Conservation (phyloP, 1,140 invertebrate genomes). For the Drosophila nikananu region DNA sequence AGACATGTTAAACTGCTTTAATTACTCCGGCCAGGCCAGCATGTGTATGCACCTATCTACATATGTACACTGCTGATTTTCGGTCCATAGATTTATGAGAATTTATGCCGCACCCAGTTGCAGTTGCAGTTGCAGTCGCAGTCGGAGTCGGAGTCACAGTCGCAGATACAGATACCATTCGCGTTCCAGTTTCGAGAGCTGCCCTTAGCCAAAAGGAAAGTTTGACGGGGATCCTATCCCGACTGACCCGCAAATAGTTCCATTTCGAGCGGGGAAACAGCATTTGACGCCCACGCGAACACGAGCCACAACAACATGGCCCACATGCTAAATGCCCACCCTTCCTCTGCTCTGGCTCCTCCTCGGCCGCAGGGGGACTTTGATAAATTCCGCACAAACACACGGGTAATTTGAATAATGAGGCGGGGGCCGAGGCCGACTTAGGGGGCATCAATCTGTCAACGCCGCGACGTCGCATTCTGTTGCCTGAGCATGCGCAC, state of each 20-base stretch:
- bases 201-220: slow-evolving; percentile 81
- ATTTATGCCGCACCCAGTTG: slow-evolving; percentile 73
- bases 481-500: slow-evolving; percentile 79
- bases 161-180: slow-evolving; percentile 22
- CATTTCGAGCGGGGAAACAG: slow-evolving; percentile 37
- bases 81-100: slow-evolving; percentile 78
- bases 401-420: slow-evolving; percentile 78
- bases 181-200: slow-evolving; percentile 32
- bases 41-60: slow-evolving; percentile 52
- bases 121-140: not conserved
- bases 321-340: slow-evolving; percentile 40
- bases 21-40: slow-evolving; percentile 71
- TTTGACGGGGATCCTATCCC: slow-evolving; percentile 63
- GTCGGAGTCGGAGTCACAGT: slow-evolving; percentile 10
- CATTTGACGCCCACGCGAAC: slow-evolving; percentile 71
- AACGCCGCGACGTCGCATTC: slow-evolving; percentile 73
- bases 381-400: slow-evolving; percentile 82
- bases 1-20: slow-evolving; percentile 83
- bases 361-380: slow-evolving; percentile 55
- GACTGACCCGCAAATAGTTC: slow-evolving; percentile 75
- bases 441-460: slow-evolving; percentile 82
- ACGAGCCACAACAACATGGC: slow-evolving; percentile 37
- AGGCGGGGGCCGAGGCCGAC: slow-evolving; percentile 67
- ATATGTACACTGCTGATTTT: slow-evolving; percentile 53
- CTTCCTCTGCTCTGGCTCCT: slow-evolving; percentile 14